Conservation (phyloP, 1,140 invertebrate species). For the Drosophila kanapiae region DNA sequence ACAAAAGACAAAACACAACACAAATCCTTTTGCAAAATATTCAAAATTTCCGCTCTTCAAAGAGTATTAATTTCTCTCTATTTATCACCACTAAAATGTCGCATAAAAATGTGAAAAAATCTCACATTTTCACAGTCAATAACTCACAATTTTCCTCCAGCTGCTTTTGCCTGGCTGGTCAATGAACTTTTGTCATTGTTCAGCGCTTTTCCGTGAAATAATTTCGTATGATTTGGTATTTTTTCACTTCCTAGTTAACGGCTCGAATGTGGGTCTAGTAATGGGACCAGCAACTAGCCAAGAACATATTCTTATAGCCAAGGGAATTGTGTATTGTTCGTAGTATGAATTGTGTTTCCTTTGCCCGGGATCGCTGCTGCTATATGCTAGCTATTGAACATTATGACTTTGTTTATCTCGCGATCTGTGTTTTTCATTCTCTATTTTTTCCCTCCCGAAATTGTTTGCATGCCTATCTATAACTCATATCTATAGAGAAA, state of each 20-base stretch:
- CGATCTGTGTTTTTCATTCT: constrained; percentile 5
- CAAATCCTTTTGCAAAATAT: not conserved
- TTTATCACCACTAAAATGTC: constrained; percentile 8
- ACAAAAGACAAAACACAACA: not conserved
- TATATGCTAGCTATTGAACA: constrained; percentile 37
- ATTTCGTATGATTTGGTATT: not conserved
- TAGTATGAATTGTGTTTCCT: constrained; percentile 2
- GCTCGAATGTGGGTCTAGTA: constrained; percentile 18
- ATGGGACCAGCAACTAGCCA: constrained; percentile 13
- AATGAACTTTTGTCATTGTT: constrained; percentile 21
- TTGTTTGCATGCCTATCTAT: constrained; percentile 43
- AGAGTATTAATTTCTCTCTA: constrained; percentile 1
- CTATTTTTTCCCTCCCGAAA: constrained; percentile 10
- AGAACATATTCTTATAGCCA: constrained; percentile 17
- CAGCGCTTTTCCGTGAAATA: not conserved
- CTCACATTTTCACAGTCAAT: constrained; percentile 5
- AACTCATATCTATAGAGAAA: constrained; percentile 42
- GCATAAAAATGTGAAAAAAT: constrained; percentile 21
- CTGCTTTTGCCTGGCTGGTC: constrained; percentile 8
- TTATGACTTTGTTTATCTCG: constrained; percentile 47
- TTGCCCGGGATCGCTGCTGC: constrained; percentile 20
- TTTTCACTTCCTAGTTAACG: constrained; percentile 44
- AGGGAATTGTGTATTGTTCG: not conserved
- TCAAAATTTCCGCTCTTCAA: not conserved
- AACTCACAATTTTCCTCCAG: constrained; percentile 38